Evolutionary conservation across 2,113 vertebrate genomes (phyloP), one percentile per base, ranked within the genome.

Genomic region (Cygnus buccinator): DNA sequence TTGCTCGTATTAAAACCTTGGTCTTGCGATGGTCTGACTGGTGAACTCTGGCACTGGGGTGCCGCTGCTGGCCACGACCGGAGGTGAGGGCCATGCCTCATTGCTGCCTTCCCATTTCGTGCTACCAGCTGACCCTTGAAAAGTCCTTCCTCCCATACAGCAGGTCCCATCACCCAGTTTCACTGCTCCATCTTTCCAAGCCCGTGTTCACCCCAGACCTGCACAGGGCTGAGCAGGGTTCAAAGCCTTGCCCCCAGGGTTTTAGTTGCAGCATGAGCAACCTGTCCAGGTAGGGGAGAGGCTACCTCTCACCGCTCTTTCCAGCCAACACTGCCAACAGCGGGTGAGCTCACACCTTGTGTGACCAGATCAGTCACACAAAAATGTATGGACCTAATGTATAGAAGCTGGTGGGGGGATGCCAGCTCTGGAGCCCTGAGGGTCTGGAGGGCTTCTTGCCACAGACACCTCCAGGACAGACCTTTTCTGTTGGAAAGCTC

Each of bases 401-500:
- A 71, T 23, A 65, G 77, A 80, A 67, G 4, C 23, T 70, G 25
- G 25, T 21, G 5, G 13, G 20, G 5, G 6, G 22, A 48, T 37
- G 61, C 41, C 65, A 84, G 48, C 35, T 92, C 72, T 84, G 65
- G 48, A 89, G 23, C 52, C 76, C 25, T 73, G 52, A 19, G 48
- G 86, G 63, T 87, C 89, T 68, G 13, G 16, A 93, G 73, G 57
- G 52, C 23, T 84, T 88, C 46, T 77, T 84, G 52, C 52, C 72
- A 43, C 21, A 39, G 33, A 35, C 7, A 13, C 1, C 11, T 76
- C 17, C 76, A 89, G 61, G 80, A 68, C 46, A 68, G 68, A 59
- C 15, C 28, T 46, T 74, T 46, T 76, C 17, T 41, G 17, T 76
- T 46, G 41, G 84, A 87, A 21, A 71, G 37, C 55, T 84, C 23